Evolutionary conservation across 2,113 vertebrate species (phyloP).

Genomic region (Platysternon megacephalum): DNA sequence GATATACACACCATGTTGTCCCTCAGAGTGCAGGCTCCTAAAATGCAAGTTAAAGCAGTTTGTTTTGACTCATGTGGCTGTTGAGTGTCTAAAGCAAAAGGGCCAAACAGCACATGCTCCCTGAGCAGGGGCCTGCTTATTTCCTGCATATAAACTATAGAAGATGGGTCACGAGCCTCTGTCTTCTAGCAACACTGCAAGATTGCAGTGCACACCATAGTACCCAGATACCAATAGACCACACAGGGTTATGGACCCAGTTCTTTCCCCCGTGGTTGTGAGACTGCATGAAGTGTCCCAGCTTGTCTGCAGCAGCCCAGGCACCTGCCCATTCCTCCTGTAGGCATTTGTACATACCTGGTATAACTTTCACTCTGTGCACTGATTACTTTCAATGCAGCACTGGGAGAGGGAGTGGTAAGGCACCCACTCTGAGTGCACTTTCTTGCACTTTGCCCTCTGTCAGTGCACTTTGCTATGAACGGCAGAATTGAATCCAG

Average conservation of each 20-base stretch:
- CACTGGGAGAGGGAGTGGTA: accelerated
- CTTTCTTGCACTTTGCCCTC: neutral
- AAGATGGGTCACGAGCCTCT: neutral
- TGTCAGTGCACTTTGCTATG: neutral
- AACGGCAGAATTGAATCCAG: accelerated
- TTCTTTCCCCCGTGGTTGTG: neutral
- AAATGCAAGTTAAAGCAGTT: neutral
- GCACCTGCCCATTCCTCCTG: neutral
- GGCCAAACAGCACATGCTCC: accelerated
- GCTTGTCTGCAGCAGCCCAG: neutral
- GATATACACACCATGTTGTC: neutral
- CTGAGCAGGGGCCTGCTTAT: accelerated
- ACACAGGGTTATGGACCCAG: neutral
- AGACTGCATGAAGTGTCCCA: neutral
- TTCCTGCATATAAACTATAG: neutral
- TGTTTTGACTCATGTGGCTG: neutral
- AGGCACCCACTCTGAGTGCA: neutral
- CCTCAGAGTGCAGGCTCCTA: neutral
- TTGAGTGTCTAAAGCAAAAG: neutral
- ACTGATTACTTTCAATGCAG: neutral
- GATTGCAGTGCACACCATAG: accelerated
- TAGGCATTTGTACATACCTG: neutral
- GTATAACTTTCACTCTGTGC: neutral
- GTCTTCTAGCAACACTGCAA: accelerated
- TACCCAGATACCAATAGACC: neutral